These are phyloP conservation scores for Zapus hudsonius DNA, from an alignment of 2,113 vertebrate genomes.

Conservation along the genomic window DNA sequence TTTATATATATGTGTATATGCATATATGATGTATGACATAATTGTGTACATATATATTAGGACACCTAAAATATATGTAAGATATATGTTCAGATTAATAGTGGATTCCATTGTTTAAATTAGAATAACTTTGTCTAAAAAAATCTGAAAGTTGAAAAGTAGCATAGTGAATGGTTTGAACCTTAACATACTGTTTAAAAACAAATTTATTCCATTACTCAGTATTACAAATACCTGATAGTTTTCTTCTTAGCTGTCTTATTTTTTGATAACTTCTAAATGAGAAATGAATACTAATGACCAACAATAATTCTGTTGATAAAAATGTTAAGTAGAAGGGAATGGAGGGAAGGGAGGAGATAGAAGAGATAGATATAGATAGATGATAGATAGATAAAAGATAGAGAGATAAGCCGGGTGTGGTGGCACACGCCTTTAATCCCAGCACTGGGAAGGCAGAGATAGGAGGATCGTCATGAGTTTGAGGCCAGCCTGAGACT, in stretches of 20 bases:
- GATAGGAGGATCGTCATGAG: too few relatives aligned
- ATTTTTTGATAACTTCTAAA: background rate
- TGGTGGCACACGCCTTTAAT: too few relatives aligned
- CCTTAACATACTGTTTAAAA: background rate
- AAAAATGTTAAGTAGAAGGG: background rate
- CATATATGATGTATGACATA: too few relatives aligned
- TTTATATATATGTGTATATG: background rate
- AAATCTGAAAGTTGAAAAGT: background rate
- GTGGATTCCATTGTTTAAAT: background rate
- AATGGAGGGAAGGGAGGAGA: too few relatives aligned
- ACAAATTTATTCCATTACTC: background rate
- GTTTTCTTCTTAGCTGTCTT: background rate
- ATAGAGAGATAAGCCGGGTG: too few relatives aligned
- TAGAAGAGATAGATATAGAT: background rate
- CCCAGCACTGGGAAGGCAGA: too few relatives aligned
- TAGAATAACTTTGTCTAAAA: conserved; percentile 47
- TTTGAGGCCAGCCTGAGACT: too few relatives aligned
- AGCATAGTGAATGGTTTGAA: background rate
- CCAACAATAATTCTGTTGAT: background rate
- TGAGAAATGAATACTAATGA: background rate
- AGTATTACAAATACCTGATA: background rate
- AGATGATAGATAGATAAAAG: too few relatives aligned
- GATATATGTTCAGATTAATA: background rate
- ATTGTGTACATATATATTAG: too few relatives aligned
- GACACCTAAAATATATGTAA: background rate